Percentiles rank a stretch among this genome's conserved stretches.
phyloP scores from a whole-genome alignment of 2,797 vertebrate species.

The Brachyrhaphis roseni region DNA sequence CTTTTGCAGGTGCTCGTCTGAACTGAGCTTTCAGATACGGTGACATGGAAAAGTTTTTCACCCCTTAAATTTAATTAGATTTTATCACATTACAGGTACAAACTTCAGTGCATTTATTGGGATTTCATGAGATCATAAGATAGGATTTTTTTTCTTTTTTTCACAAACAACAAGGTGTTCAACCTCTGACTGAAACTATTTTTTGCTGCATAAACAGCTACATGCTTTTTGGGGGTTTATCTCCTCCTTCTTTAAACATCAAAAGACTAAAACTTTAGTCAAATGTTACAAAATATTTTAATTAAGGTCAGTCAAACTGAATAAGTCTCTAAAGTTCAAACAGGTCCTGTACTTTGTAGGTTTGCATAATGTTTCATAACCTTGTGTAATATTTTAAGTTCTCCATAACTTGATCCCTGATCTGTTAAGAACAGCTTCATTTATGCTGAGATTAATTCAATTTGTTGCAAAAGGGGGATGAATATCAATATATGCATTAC shows the following conservation, averaged over 20 bases:
- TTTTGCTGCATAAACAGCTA: neutral
- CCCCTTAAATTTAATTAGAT: neutral
- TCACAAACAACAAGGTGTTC: neutral
- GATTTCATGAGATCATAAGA: neutral
- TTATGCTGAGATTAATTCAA: neutral
- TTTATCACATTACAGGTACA: neutral
- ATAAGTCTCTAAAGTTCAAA: neutral
- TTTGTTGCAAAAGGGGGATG: neutral
- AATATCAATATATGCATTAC: neutral
- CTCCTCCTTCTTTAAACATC: neutral
- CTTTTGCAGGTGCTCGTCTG: neutral
- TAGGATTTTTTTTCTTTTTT: neutral
- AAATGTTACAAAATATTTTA: neutral
- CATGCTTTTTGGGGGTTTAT: neutral
- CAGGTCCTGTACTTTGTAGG: no score
- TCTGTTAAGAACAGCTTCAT: neutral
- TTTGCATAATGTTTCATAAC: no score
- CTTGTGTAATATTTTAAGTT: neutral
- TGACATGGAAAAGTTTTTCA: neutral
- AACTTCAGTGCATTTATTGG: neutral
- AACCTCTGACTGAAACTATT: neutral
- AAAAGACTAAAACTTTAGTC: neutral
- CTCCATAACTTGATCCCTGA: neutral
- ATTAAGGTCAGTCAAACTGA: neutral
- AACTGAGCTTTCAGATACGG: conserved; percentile 27